These are phyloP conservation scores for Malacoctenus gilli DNA, from an alignment of 2,797 vertebrate genomes.

Conservation along the genomic window DNA sequence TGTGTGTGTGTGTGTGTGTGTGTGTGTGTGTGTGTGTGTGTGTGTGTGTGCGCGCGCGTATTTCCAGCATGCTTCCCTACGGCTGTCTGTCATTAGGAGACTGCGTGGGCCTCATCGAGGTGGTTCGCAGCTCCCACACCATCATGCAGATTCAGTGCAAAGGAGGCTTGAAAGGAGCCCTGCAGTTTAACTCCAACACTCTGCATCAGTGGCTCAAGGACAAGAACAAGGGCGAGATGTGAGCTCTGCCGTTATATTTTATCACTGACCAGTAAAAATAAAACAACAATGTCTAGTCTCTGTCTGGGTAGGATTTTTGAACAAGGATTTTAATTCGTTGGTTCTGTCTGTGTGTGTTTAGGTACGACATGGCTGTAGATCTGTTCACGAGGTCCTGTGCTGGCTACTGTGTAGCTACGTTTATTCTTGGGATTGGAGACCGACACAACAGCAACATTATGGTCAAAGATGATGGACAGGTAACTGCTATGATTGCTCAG, in stretches of 20 bases:
- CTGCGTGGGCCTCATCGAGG: conserved; percentile 88
- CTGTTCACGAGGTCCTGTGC: conserved; percentile 87
- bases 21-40: background rate
- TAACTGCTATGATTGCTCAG: no score
- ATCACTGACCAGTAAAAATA: no score
- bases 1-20: background rate
- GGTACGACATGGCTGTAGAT: conserved; percentile 86
- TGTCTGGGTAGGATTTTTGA: no score
- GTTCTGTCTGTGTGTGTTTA: conserved; percentile 48
- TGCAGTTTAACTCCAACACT: conserved; percentile 88
- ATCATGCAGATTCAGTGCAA: conserved; percentile 92
- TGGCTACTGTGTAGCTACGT: conserved; percentile 88
- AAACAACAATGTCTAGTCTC: no score
- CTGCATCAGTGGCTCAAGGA: conserved; percentile 88
- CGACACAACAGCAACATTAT: conserved; percentile 90
- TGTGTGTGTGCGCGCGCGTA: background rate
- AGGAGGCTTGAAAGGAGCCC: conserved; percentile 86
- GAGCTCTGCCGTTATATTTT: conserved; percentile 66
- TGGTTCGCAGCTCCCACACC: conserved; percentile 86
- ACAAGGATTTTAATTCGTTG: no score
- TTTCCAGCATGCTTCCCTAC: conserved; percentile 86
- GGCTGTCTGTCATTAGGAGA: conserved; percentile 87
- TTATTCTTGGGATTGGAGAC: conserved; percentile 87
- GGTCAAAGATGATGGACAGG: conserved; percentile 89
- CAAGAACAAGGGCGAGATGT: conserved; percentile 87